Conservation (phyloP, 2,888 invertebrate species). For the Drosophila anomalipes region DNA sequence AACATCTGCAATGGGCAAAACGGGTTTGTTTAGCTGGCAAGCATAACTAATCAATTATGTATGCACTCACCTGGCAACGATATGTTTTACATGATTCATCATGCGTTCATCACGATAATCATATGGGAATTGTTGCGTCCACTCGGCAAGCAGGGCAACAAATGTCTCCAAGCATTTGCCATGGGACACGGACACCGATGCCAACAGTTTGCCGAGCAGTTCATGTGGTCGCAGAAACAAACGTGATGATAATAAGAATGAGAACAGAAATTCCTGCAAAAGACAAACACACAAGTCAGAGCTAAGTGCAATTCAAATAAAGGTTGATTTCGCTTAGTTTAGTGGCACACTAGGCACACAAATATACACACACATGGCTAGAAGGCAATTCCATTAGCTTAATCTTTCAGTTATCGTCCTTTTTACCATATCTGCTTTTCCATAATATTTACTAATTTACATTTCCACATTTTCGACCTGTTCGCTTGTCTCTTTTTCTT, state of each 20-base stretch:
- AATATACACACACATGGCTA: background rate
- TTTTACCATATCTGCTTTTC: background rate
- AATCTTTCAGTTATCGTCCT: slow-evolving; percentile 11
- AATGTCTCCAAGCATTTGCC: slow-evolving; percentile 84
- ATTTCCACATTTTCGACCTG: slow-evolving; percentile 36
- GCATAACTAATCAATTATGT: background rate
- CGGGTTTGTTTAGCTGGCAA: slow-evolving; percentile 1
- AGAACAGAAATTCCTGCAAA: slow-evolving; percentile 85
- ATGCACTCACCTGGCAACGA: slow-evolving; percentile 84
- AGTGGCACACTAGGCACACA: background rate
- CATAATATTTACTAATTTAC: background rate
- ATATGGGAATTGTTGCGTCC: slow-evolving; percentile 85
- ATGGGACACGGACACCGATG: slow-evolving; percentile 85
- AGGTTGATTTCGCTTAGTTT: background rate
- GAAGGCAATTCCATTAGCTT: slow-evolving; percentile 17
- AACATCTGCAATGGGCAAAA: slow-evolving; percentile 77
- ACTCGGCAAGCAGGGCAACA: slow-evolving; percentile 84
- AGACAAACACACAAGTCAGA: slow-evolving; percentile 39
- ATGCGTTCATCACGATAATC: slow-evolving; percentile 86
- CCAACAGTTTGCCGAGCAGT: slow-evolving; percentile 84
- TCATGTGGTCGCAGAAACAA: slow-evolving; percentile 85
- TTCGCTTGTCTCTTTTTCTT: slow-evolving; percentile 52
- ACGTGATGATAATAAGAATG: slow-evolving; percentile 85
- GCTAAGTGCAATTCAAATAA: slow-evolving; percentile 12
- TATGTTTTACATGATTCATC: slow-evolving; percentile 86